Evolutionary conservation across 2,797 vertebrate species (phyloP).

Genomic region (Ficedula albicollis): DNA sequence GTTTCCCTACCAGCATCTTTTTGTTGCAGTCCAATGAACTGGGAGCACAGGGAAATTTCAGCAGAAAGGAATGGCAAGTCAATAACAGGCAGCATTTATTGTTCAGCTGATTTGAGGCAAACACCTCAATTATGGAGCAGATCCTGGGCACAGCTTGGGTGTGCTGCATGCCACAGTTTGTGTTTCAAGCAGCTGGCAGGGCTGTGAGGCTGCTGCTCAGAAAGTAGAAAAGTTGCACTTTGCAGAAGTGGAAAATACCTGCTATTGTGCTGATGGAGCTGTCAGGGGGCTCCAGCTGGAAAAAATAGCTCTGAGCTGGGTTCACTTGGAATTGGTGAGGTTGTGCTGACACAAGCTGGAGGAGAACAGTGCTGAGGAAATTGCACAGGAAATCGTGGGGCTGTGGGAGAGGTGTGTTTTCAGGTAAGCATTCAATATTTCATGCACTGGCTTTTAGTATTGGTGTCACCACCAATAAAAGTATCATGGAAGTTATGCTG

Average conservation of each 20-base stretch:
- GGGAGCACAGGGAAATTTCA: neutral
- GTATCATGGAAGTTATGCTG: neutral
- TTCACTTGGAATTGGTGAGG: neutral
- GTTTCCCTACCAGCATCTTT: neutral
- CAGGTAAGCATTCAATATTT: neutral
- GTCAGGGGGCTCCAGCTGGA: neutral
- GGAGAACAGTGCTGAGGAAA: neutral
- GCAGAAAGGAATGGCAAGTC: neutral
- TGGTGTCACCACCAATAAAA: neutral
- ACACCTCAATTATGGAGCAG: neutral
- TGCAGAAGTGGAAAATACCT: slow-evolving; percentile 24
- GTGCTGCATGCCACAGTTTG: neutral
- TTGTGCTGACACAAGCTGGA: neutral
- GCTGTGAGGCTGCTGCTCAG: neutral
- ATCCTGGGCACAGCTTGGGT: neutral
- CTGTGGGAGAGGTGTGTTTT: neutral
- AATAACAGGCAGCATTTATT: neutral
- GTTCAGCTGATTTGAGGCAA: neutral
- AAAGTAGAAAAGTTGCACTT: neutral
- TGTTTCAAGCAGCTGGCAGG: neutral
- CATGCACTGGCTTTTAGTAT: neutral
- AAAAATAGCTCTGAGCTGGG: neutral
- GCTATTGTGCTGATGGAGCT: slow-evolving; percentile 12
- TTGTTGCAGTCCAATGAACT: neutral
- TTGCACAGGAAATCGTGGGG: neutral